Evolutionary conservation across 2,797 vertebrate genomes (phyloP), one percentile per base, ranked within the genome.

Genomic region (Liasis olivaceus): DNA sequence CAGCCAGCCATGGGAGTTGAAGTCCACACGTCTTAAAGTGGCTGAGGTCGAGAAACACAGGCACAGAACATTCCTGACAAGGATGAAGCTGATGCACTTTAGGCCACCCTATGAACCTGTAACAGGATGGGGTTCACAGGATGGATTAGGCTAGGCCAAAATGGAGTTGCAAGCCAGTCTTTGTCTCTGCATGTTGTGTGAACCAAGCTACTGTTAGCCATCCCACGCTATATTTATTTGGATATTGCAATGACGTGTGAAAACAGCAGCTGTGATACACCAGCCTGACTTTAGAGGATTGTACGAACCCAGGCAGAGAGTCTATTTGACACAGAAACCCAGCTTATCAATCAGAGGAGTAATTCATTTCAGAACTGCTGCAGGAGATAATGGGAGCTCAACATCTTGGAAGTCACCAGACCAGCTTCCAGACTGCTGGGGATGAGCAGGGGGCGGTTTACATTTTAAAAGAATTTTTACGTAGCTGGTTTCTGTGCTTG

Each of bases 401-500:
- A 14, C 28, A 69, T 28, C 13, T 69, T 6, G n/a, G 64, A 69
- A 69, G 51, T 7, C 51, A 54, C 51, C 51, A 54, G 64, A 31
- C 13, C 13, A 31, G 13, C 31, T 69, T 31, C 13, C n/a, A 69
- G 64, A 15, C 5, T 28, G 28, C 13, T 13, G 5, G n/a, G 4
- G 28, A 31, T n/a, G 4, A 69, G 28, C n/a, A 31, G 5, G 64
- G n/a, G 64, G 64, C 5, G 2, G 2, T 31, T 14, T 15, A 31
- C 64, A 69, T 2, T 69, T 31, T 31, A 31, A 69, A 69, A 31
- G 13, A 31, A 13, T 51, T 62, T 42, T 92, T 89, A 54, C 11
- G 14, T 0, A 69, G 0, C 2, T 0, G 0, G 0, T 86, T n/a
- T 9, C 36, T 24, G 9, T 2, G 0, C 6, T 77, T 90, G 66